Percentiles rank a stretch among this genome's conserved stretches.
These are phyloP conservation scores for Schizothorax lantsangensis DNA, from an alignment of 2,797 vertebrate species.

Conservation along the genomic window DNA sequence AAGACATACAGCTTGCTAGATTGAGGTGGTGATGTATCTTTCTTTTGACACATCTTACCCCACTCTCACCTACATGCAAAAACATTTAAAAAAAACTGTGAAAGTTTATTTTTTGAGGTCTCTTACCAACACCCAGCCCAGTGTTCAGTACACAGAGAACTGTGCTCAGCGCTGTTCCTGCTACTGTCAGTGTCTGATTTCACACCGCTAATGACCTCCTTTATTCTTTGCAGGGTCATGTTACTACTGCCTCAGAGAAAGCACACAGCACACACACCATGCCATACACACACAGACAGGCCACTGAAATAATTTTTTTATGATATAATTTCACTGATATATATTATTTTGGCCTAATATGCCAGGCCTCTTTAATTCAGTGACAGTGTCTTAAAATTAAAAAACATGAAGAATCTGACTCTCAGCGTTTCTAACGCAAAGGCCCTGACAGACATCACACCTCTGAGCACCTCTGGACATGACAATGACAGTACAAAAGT, in stretches of 20 bases:
- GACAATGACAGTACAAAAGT: conserved; percentile 71
- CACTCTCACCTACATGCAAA: not conserved
- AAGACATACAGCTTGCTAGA: not conserved
- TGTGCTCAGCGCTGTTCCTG: conserved; percentile 32
- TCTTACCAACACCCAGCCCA: not conserved
- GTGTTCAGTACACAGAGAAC: conserved; percentile 31
- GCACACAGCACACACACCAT: conserved; percentile 38
- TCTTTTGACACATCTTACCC: not conserved
- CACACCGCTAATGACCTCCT: conserved; percentile 58
- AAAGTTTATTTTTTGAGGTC: not conserved
- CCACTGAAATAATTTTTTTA: not conserved
- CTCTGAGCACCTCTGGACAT: conserved; percentile 62
- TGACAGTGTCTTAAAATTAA: conserved; percentile 28
- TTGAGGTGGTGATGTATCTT: not conserved
- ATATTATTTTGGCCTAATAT: not conserved
- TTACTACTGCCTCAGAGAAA: conserved; percentile 40
- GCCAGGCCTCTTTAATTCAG: not conserved
- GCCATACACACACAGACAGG: conserved; percentile 2
- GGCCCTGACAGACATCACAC: conserved; percentile 37
- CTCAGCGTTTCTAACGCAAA: conserved; percentile 16
- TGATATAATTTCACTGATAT: too few relatives aligned
- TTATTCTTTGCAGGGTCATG: conserved; percentile 43
- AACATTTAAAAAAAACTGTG: not conserved
- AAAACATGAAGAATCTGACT: not conserved
- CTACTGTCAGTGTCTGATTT: conserved; percentile 57